Evolutionary conservation across 2,888 invertebrate species (phyloP), one percentile per base, ranked within the genome.

Genomic region (Xestia xanthographa): DNA sequence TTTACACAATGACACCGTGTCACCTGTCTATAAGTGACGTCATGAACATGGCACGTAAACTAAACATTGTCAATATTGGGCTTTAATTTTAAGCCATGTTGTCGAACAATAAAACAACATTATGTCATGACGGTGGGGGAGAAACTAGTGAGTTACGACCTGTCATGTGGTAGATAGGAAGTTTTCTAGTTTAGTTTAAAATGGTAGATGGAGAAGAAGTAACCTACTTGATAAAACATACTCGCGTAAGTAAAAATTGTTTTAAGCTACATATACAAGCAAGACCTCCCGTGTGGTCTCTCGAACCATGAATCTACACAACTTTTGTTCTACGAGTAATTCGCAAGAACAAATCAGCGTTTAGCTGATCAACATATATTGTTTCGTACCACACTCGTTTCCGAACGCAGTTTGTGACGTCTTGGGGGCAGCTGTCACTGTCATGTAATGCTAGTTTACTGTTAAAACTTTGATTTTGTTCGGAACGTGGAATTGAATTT

Each of bases 31-130:
- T 38, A 58, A 60, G 63, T 83, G 72, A 75, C 67, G 70, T 80
- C 74, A 80, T 53, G 29, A 75, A 77, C 60, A 73, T 63, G 73
- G 45, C 38, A 41, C 53, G n/a, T 62, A 80, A 76, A 73, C 56
- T 53, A 72, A 82, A 80, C 80, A 76, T 62, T 62, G 86, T 73
- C 85, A 83, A 85, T 86, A 83, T 83, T 77, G 71, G 43, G 67
- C 41, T 83, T 70, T 83, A 74, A 80, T 80, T 80, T 80, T 77
- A 62, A 65, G 63, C 74, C 50, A 73, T 76, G 80, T 85, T 80
- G 73, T 72, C 73, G 80, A 68, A 80, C 63, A 78, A 80, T 73
- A 69, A 70, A 80, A 80, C 71, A 82, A 84, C 63, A 73, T 73
- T 70, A 26, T 63, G 14, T 48, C 14, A 20, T 29, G 50, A 53